Evolutionary conservation across 2,113 vertebrate species (phyloP), one percentile per base, ranked within the genome.

Genomic region (Etia nguti): DNA sequence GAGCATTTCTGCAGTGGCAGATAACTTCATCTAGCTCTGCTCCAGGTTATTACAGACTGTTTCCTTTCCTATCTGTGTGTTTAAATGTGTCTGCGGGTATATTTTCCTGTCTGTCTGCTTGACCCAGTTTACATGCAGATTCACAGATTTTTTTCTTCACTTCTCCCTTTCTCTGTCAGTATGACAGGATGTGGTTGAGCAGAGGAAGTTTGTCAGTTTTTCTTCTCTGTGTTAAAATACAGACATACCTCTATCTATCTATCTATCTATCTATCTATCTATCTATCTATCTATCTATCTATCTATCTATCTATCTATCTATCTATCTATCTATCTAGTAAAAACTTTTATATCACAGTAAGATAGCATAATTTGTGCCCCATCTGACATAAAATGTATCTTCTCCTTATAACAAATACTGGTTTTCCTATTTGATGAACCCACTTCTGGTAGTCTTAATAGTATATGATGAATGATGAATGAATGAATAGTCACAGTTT

Each of bases 151-250:
- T 20, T 29, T 29, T 75, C 60, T 94, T 95, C 94, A 92, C 92
- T 95, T 95, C 92, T 92, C 65, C 16, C 11, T 92, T 85, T 93
- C 80, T 80, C 13, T 36, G 46, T 57, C 43, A 57, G 52, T 59
- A 4, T 82, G 57, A 88, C 91, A 94, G 95, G 95, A 95, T 92
- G 91, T 90, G 89, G 92, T 52, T 86, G 29, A 90, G 82, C 79
- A 79, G 43, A 81, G 88, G 89, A 93, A 91, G 88, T 92, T 80
- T 88, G 83, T 43, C 48, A 85, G n/a, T 57, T 20, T 26, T 46
- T 68, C 56, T 86, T 90, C 2, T 38, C 13, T 26, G 26, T 75
- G 4, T 20, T 22, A 24, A 36, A 83, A 46, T 20, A 31, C 26
- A 34, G 24, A 77, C 1, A 6, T 46, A 10, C 3, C 5, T 70